Evolutionary conservation across 2,797 vertebrate genomes (phyloP).

Genomic region (Poecile montanus): DNA sequence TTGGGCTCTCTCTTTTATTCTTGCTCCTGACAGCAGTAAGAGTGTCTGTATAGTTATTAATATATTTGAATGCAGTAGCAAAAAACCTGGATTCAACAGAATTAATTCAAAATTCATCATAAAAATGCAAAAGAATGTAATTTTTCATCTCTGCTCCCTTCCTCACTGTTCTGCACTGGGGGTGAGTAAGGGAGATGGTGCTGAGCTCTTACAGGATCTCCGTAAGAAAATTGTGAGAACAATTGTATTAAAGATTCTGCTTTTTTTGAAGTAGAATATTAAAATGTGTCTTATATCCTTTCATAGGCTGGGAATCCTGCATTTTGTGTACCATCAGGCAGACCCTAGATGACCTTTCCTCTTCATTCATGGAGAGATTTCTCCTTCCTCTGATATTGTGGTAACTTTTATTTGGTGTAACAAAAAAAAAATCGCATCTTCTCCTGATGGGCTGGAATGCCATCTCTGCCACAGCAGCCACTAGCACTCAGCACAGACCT

Average conservation of each 20-base stretch:
- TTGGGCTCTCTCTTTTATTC: not conserved
- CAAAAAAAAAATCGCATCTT: not conserved
- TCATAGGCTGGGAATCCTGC: not conserved
- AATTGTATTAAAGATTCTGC: rapidly evolving
- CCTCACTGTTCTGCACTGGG: not conserved
- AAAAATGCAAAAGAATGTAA: not conserved
- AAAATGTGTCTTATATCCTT: not conserved
- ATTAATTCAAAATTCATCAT: not conserved
- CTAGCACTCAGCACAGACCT: not conserved
- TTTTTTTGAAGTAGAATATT: not conserved
- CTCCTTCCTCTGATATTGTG: not conserved
- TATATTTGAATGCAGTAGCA: not conserved
- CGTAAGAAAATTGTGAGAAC: not conserved
- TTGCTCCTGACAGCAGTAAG: not conserved
- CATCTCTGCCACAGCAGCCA: not conserved
- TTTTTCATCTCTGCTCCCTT: rapidly evolving
- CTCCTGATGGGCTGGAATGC: not conserved
- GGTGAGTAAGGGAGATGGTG: not conserved
- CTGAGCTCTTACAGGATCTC: not conserved
- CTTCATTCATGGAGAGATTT: not conserved
- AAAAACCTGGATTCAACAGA: not conserved
- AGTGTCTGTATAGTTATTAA: not conserved
- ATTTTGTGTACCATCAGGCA: not conserved
- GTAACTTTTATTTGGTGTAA: not conserved
- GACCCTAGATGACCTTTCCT: not conserved